Base-by-base conservation (phyloP, 2,113 vertebrate genomes). In the Piaya cayana region DNA sequence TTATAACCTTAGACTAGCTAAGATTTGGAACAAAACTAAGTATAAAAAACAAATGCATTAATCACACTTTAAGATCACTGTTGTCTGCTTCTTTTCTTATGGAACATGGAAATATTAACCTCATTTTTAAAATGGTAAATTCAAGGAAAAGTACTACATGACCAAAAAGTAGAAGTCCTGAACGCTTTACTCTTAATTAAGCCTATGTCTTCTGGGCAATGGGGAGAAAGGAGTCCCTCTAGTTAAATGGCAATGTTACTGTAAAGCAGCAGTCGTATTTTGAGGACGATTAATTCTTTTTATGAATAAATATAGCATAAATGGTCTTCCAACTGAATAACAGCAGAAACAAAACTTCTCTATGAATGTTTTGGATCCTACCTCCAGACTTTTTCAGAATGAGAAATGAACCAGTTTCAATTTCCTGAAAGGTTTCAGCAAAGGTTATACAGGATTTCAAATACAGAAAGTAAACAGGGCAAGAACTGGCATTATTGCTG, bases 371-470 rank as follows among this genome's bases (percentile, higher is more conserved):
- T 82, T 86, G 29, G 59, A 42, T 32, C n/a, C 8, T 18, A 50
- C 23, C 14, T 70, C 25, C 55, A 86, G 45, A 58, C 15, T 85
- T 79, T 13, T 42, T 30, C 6, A 5, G 25, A 55, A 53, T 47
- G 36, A 49, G 8, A 68, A 53, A 53, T 15, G 21, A 86, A 72
- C 14, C 14, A 2, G 21, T 26, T 80, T 82, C 72, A 45, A 56
- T 91, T 92, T 81, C 30, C 76, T 52, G 72, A 88, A 96, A 91
- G 88, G 83, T 88, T 94, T 94, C 69, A 26, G 83, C 83, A 95
- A 96, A 96, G 91, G 94, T 97, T 80, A 91, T 15, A 34, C 34
- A 82, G 49, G 47, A 72, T 81, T 87, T 91, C 67, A 94, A 94
- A 91, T 18, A 75, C 1, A n/a, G 22, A 92, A 91, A 75, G 72